phyloP scores from a whole-genome alignment of 2,113 vertebrate genomes.

The Mastomys coucha region DNA sequence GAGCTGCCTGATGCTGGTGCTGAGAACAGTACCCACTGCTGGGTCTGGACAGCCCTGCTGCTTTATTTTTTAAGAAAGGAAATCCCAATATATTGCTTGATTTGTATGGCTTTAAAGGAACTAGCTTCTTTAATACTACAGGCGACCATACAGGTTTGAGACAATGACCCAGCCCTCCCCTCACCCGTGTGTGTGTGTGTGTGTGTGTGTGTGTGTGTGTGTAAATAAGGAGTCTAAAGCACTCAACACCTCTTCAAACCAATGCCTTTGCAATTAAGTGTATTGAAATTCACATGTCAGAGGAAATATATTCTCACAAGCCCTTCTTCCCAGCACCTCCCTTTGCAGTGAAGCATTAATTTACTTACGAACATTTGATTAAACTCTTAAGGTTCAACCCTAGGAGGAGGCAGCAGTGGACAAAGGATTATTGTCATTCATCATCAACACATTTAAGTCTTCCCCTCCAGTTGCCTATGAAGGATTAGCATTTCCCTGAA shows the following conservation, averaged over 20 bases:
- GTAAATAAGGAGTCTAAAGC: conserved; percentile 36
- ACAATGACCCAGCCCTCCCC: background rate
- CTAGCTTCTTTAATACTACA: background rate
- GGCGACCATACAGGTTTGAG: background rate
- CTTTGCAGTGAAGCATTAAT: conserved; percentile 64
- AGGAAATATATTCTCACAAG: conserved; percentile 39
- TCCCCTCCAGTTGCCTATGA: conserved; percentile 84
- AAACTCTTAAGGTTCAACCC: conserved; percentile 67
- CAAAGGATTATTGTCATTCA: conserved; percentile 83
- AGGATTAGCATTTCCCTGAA: conserved; percentile 86
- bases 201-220: background rate
- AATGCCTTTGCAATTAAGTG: conserved; percentile 50
- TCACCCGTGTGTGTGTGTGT: background rate
- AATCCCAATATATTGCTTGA: conserved; percentile 1
- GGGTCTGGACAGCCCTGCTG: background rate
- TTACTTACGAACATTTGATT: conserved; percentile 76
- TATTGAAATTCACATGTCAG: conserved; percentile 23
- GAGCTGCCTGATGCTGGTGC: background rate
- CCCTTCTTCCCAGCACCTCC: conserved; percentile 55
- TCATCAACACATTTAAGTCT: conserved; percentile 80
- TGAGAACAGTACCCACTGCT: background rate
- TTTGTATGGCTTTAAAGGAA: conserved; percentile 30
- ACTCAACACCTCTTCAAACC: background rate
- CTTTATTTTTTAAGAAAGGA: background rate
- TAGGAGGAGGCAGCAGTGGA: conserved; percentile 74